Evolutionary conservation across 2,888 invertebrate genomes (phyloP), one percentile per base, ranked within the genome.

Genomic region (Polylopha cassiicola): DNA sequence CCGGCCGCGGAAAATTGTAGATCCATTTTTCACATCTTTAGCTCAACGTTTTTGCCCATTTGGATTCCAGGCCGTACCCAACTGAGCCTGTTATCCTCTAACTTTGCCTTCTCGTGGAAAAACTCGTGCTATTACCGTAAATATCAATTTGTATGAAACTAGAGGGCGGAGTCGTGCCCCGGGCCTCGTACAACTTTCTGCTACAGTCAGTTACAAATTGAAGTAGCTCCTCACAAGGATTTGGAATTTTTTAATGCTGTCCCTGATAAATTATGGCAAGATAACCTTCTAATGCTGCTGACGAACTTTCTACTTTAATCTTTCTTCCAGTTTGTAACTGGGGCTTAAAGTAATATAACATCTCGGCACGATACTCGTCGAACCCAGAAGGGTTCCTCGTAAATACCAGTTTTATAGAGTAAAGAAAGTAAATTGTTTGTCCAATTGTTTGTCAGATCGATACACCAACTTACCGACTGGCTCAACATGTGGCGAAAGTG

Each of bases 101-200:
- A 79, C 73, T 80, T 79, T 71, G 68, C 69, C 65, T 68, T 71
- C 65, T 60, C 71, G 73, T 66, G 73, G 75, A 81, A 82, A 85
- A 84, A 80, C 78, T 80, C 79, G 49, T 54, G 74, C 81, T 77
- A 80, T 85, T 80, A 84, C 75, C 80, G 82, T 85, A 85, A 85
- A 85, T 85, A 85, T 84, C 85, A 84, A 85, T 85, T 85, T 82
- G 79, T 78, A 80, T 81, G 79, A 75, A 81, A 76, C 82, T 75
- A 77, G 77, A 70, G 73, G 78, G 79, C 65, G 77, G 75, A 65
- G 66, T 63, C 61, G 60, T 43, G 48, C 67, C 64, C 61, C 53
- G 50, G 54, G 55, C 61, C 62, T 34, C 51, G 64, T 53, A 51
- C 64, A 74, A 75, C 68, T 74, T 73, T 54, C 63, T 64, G 65